phyloP scores from a whole-genome alignment of 1,140 invertebrate species.

The Leucophenga varia region DNA sequence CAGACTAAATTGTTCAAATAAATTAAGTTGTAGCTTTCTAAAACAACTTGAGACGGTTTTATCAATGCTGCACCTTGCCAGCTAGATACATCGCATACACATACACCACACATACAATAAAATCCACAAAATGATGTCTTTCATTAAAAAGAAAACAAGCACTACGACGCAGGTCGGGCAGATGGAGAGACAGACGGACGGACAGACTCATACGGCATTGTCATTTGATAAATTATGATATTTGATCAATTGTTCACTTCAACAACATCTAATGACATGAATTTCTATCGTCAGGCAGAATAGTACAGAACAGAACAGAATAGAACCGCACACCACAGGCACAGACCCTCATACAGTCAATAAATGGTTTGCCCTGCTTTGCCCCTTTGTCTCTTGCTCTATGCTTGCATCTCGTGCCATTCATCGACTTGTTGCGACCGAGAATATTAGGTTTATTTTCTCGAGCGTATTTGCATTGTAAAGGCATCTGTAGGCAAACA shows the following conservation, averaged over 20 bases:
- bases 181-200: conserved; percentile 42
- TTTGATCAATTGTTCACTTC: conserved; percentile 52
- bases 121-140: no score
- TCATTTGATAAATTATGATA: conserved; percentile 55
- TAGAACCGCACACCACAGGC: no score
- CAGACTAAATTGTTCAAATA: conserved; percentile 53
- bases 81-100: no score
- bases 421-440: no score
- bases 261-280: no score
- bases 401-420: conserved; percentile 3
- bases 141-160: conserved; percentile 47
- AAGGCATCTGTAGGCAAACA: conserved; percentile 48
- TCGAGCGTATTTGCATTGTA: conserved; percentile 44
- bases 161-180: conserved; percentile 19
- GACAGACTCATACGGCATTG: conserved; percentile 31
- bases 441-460: no score
- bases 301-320: conserved; percentile 19
- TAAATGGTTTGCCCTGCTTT: no score
- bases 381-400: no score
- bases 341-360: no score
- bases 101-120: no score
- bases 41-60: conserved; percentile 15
- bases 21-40: conserved; percentile 53
- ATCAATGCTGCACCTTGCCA: no score
- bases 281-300: conserved; percentile 21